A percentile compares a stretch with the other conserved stretches of the same genome.
These are phyloP conservation scores for Sciaenops ocellatus DNA, from an alignment of 2,797 vertebrate genomes.

Conservation along the genomic window DNA sequence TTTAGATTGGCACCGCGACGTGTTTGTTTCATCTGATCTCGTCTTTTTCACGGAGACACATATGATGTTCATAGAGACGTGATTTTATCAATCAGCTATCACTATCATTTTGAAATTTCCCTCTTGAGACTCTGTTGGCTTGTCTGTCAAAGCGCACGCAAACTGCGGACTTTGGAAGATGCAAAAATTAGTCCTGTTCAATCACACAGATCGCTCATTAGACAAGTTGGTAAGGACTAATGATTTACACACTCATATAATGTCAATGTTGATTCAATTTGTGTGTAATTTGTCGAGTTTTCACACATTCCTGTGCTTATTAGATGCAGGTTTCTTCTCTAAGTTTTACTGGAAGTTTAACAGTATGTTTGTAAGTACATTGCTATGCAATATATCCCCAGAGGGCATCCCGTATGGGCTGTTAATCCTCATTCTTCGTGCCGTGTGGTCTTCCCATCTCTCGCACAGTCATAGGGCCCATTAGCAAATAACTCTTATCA, in stretches of 20 bases:
- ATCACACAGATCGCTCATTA: background rate
- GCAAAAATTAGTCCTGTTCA: background rate
- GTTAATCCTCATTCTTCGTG: constrained; percentile 50
- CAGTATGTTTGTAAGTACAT: constrained; percentile 36
- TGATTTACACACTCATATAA: constrained; percentile 25
- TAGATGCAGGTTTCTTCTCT: constrained; percentile 47
- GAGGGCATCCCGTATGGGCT: constrained; percentile 33
- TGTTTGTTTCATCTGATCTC: constrained; percentile 63
- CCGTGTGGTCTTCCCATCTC: constrained; percentile 61
- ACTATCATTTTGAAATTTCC: constrained; percentile 19
- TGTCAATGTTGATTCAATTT: constrained; percentile 42
- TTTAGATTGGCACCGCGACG: constrained; percentile 54
- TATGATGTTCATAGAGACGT: background rate
- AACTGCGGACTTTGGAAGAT: background rate
- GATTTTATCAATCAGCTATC: constrained; percentile 38
- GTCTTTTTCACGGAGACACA: constrained; percentile 26
- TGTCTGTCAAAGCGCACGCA: constrained; percentile 3
- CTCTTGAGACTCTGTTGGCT: background rate
- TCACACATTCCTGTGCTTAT: constrained; percentile 68
- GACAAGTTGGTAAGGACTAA: background rate
- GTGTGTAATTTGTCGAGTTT: constrained; percentile 51
- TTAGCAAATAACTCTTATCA: constrained; percentile 63
- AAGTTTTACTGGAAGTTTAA: constrained; percentile 62
- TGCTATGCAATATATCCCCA: constrained; percentile 47
- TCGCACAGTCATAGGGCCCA: constrained; percentile 38